Base-by-base conservation (phyloP, 2,113 vertebrate genomes). In the Phaethornis superciliosus region DNA sequence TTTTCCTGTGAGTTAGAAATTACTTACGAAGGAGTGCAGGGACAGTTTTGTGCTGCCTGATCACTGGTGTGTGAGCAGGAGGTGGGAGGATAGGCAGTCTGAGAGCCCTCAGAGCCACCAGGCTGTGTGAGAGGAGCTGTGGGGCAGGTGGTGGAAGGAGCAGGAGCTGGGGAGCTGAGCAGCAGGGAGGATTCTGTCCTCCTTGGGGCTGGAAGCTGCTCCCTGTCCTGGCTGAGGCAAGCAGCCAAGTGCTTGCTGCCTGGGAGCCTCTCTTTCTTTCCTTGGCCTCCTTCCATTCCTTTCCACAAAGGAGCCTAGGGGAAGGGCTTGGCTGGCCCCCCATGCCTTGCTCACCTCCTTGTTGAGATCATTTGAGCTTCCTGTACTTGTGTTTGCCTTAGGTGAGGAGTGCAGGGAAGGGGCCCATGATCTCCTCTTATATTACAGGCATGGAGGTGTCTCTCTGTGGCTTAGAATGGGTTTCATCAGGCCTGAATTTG, bases 1-100 rank as follows among this genome's bases (percentile, higher is more conserved):
- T 78, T 62, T 72, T 62, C 30, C 70, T 69, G 51, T 16, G 55
- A 89, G 63, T 56, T 93, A 92, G 81, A 96, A 93, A 84, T 78
- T 49, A 84, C 69, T 92, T 83, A 51, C 4, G 85, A 92, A 94
- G 71, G 33, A 91, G 60, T 7, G 4, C 44, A 90, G 47, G 76
- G 80, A 86, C 21, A 3, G 5, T 63, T 79, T 42, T 54, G 90
- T 5, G 4, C 40, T 67, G 77, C 42, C 68, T 47, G 23, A 6
- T 37, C 18, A 4, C 56, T 54, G 81, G 21, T 37, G 63, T 37
- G 40, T 26, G 88, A 47, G 42, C 47, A 46, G 40, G 69, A 47
- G 71, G 26, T 42, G 33, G 47, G 17, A 89, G 49, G 19, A 51
- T 58, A 49, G 35, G 10, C 22, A 32, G 1, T 54, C 33, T 2